Evolutionary conservation across 2,888 invertebrate species (phyloP), one percentile per base, ranked within the genome.

Genomic region (Heliconius aoede): DNA sequence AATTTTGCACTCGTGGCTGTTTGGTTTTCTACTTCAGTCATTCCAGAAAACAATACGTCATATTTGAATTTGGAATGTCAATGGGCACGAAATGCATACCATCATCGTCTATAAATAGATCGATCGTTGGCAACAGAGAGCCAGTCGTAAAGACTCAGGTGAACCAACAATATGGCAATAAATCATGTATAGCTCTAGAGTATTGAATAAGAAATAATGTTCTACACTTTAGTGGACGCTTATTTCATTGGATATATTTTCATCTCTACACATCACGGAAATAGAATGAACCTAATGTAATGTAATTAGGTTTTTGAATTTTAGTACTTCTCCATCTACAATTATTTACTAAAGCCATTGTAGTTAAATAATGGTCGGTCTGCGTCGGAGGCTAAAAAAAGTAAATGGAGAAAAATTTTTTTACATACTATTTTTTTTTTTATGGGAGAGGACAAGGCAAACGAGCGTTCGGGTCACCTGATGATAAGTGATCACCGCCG

Each of bases 61-160:
- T 74, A 78, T 83, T 81, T 80, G 80, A 83, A 83, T 81, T 81
- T 81, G 79, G 82, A 80, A 83, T 81, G 80, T 80, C 80, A 83
- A 80, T 81, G 76, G 65, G 76, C 79, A 73, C 78, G 80, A 77
- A 80, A 75, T 78, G 81, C 79, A 77, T 80, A 78, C 75, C 77
- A 79, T 73, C 80, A 78, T 74, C 76, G 67, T 69, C 80, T 82
- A 81, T 82, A 81, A 81, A 81, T 81, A 82, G 74, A 32, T 67
- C 69, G 74, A 80, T 75, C 79, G 77, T 80, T 83, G 82, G 81
- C 82, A 82, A 81, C 80, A 77, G 80, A 80, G 79, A 73, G 80
- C 76, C 78, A 78, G 77, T 81, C 82, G 77, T 82, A 80, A 82
- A 82, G 71, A 73, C 79, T 81, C 82, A 83, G 82, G 82, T 83